Conservation (phyloP, 1,140 invertebrate genomes). For the Daktulosphaira vitifoliae region DNA sequence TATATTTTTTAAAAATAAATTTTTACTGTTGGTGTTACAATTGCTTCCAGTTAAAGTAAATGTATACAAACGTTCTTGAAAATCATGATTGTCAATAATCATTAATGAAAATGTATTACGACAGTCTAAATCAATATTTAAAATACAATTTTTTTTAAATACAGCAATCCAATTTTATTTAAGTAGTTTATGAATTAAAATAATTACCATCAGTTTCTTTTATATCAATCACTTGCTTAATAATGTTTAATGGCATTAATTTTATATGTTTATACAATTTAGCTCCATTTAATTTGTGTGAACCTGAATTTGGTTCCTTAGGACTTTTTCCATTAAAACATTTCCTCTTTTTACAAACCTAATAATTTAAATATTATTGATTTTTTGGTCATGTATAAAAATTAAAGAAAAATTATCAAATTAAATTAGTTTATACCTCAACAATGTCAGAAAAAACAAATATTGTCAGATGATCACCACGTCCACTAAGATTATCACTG, state of each 20-base stretch:
- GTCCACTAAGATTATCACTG: conserved; percentile 71
- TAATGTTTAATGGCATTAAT: conserved; percentile 73
- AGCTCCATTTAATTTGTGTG: conserved; percentile 51
- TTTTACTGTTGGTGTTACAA: conserved; percentile 70
- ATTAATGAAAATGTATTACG: conserved; percentile 81
- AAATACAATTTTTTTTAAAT: conserved; percentile 35
- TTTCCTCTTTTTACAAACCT: conserved; percentile 70
- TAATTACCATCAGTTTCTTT: conserved; percentile 58
- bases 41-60: conserved; percentile 74
- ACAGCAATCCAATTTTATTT: conserved; percentile 20
- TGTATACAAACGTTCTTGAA: conserved; percentile 68
- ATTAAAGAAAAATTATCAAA: background rate
- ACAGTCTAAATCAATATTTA: conserved; percentile 61
- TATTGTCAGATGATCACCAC: conserved; percentile 76
- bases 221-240: conserved; percentile 85
- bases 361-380: conserved; percentile 36
- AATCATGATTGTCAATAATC: conserved; percentile 60
- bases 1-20: conserved; percentile 65
- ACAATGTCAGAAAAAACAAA: conserved; percentile 91
- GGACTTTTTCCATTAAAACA: conserved; percentile 62
- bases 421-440: conserved; percentile 53
- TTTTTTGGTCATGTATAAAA: conserved; percentile 20
- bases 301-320: conserved; percentile 49
- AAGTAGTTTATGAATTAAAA: background rate
- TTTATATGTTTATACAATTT: conserved; percentile 88